phyloP scores from a whole-genome alignment of 2,113 vertebrate species.

The Bombycilla garrulus region DNA sequence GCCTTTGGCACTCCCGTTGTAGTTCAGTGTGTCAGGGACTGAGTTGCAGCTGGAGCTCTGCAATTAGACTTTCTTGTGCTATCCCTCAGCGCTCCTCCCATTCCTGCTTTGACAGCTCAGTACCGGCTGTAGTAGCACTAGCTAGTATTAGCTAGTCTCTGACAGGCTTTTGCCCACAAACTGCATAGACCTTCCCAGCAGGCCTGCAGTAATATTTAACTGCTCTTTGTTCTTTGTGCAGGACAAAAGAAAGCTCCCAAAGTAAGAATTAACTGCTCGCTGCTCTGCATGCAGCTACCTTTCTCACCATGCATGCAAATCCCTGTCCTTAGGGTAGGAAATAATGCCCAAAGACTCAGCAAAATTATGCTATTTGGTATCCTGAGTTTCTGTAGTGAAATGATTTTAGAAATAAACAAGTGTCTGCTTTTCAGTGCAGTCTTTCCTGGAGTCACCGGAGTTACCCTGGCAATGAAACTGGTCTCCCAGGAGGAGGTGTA shows the following conservation, averaged over 20 bases:
- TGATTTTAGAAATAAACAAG: background rate
- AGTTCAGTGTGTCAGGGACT: constrained; percentile 53
- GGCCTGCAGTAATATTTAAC: background rate
- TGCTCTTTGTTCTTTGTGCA: background rate
- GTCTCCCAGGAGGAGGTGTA: background rate
- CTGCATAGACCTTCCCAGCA: background rate
- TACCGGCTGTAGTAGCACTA: background rate
- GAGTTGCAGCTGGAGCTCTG: constrained; percentile 21
- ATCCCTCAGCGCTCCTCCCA: constrained; percentile 26
- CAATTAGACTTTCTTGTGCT: constrained; percentile 33
- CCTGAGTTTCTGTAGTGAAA: background rate
- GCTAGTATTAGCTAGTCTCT: constrained; percentile 37
- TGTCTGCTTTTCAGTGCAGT: background rate
- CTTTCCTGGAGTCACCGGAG: background rate
- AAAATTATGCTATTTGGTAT: background rate
- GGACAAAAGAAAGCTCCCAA: background rate
- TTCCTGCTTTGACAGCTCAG: constrained; percentile 37
- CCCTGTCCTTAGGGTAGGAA: background rate
- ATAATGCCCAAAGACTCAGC: background rate
- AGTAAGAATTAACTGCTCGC: background rate
- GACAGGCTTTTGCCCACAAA: background rate
- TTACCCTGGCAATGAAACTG: background rate
- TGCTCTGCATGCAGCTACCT: background rate
- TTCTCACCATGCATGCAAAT: background rate
- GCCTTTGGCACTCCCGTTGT: background rate